Evolutionary conservation across 2,888 invertebrate genomes (phyloP).

Genomic region (Callyntrura sp.): DNA sequence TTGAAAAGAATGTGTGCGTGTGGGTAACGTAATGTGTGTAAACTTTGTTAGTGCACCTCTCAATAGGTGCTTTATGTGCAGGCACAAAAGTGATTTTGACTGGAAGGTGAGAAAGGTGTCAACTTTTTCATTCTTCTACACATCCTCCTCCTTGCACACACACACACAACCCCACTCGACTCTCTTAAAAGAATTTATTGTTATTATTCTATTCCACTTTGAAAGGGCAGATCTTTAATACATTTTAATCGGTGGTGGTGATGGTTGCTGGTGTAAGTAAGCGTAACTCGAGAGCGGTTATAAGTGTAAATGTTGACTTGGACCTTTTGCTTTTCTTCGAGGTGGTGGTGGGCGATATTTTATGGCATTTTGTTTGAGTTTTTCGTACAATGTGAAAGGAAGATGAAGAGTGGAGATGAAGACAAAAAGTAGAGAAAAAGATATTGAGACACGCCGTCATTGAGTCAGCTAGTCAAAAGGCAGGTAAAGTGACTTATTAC

Average conservation of each 20-base stretch:
- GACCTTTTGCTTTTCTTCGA: constrained; percentile 30
- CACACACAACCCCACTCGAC: constrained; percentile 7
- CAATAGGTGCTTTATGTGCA: constrained; percentile 69
- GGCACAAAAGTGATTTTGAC: constrained; percentile 71
- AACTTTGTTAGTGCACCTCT: constrained; percentile 31
- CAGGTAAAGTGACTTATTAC: constrained; percentile 35
- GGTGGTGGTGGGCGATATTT: constrained; percentile 72
- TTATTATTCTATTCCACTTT: constrained; percentile 50
- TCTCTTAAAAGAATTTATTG: constrained; percentile 47
- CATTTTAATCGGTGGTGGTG: constrained; percentile 72
- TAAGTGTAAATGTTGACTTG: constrained; percentile 38
- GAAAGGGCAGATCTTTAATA: constrained; percentile 72
- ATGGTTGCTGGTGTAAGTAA: neutral
- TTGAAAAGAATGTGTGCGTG: constrained; percentile 30
- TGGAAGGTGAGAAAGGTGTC: constrained; percentile 78
- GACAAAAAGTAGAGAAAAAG: constrained; percentile 18
- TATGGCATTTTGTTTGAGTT: constrained; percentile 68
- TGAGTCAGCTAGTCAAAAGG: constrained; percentile 1
- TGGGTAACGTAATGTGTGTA: neutral
- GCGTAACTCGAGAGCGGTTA: constrained; percentile 54
- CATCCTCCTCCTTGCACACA: constrained; percentile 55
- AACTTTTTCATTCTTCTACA: constrained; percentile 64
- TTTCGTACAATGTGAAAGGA: constrained; percentile 35
- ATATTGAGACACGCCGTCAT: constrained; percentile 55
- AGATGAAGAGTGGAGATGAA: constrained; percentile 22